Base-by-base conservation (phyloP, 1,140 invertebrate genomes). In the Atta colombica region DNA sequence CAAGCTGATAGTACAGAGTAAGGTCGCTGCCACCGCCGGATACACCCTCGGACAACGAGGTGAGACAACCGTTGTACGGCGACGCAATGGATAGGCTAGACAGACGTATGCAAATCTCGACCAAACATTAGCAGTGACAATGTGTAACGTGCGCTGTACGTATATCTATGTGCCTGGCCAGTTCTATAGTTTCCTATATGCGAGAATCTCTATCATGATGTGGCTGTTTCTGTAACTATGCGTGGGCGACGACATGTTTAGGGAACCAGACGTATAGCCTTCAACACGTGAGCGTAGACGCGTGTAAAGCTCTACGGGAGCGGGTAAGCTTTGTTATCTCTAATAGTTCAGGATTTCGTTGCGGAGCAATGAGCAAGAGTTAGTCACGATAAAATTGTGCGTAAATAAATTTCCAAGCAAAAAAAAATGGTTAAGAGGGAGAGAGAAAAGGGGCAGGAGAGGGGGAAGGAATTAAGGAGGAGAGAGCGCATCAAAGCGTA, bases 31-130 rank as follows among this genome's bases (percentile, higher is more conserved):
- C 68, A 14, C 45, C n/a, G 51, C 35, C 69, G 88, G 87, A 89
- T 88, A 89, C 85, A 90, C 85, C 84, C 84, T 84, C 71, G 87
- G 60, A 89, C 89, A 89, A 88, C 88, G 87, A 89, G 81, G 71
- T 86, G 87, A 90, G 84, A 77, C 85, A 77, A 81, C 35, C 25
- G 69, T 53, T 78, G 84, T 77, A 90, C 75, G 58, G 85, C 77
- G 88, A 60, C 60, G 72, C 65, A 92, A 91, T 91, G 90, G 90
- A 92, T 88, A 93, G 91, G 86, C 86, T 82, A 90, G 92, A 93
- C 93, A 94, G 94, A 94, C 94, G 91, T 94, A 95, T 95, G 94
- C 94, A 95, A 95, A 95, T 95, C 91, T 91, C 93, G 90, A 75
- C 85, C 91, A 95, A 95, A 95, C 94, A 95, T 93, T 92, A 92